Evolutionary conservation across 2,888 invertebrate species (phyloP).

Genomic region (Digitonthophagus gazella): DNA sequence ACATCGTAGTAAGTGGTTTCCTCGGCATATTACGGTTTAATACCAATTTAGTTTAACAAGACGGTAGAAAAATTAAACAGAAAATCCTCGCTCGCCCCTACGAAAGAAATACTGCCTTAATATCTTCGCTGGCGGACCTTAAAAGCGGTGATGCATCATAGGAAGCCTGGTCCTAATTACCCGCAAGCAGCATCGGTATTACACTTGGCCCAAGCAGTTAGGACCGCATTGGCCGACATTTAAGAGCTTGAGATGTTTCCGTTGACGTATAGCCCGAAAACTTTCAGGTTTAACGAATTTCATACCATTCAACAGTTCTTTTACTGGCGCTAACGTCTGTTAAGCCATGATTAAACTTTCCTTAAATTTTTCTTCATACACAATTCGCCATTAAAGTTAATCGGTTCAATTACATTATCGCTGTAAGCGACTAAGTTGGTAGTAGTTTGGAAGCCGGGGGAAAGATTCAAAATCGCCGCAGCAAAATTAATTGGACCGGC

Average conservation of each 20-base stretch:
- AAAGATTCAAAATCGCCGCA: not conserved
- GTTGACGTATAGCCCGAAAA: not conserved
- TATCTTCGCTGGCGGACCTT: slow-evolving; percentile 37
- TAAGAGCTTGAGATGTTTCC: not conserved
- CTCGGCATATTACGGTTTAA: too few species aligned
- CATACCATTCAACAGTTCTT: slow-evolving; percentile 41
- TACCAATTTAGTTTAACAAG: slow-evolving; percentile 8
- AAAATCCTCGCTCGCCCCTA: slow-evolving; percentile 44
- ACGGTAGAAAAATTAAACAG: slow-evolving; percentile 40
- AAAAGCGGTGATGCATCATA: slow-evolving; percentile 38
- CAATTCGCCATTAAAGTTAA: not conserved
- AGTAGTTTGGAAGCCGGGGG: not conserved
- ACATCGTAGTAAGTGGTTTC: too few species aligned
- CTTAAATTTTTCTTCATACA: not conserved
- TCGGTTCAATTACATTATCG: not conserved
- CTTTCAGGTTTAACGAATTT: slow-evolving; percentile 29
- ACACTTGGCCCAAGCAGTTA: slow-evolving; percentile 2
- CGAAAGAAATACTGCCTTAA: slow-evolving; percentile 43
- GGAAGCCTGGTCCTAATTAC: slow-evolving; percentile 6
- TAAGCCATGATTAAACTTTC: slow-evolving; percentile 29
- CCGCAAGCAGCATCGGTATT: slow-evolving; percentile 4
- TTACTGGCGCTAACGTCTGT: slow-evolving; percentile 31
- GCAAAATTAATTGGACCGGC: slow-evolving; percentile 15
- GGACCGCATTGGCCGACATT: not conserved
- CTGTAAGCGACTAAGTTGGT: not conserved